A percentile compares a stretch with the other conserved stretches of the same genome.
These are phyloP conservation scores for Drosophila persimilis DNA, from an alignment of 1,140 invertebrate species.

Conservation along the genomic window DNA sequence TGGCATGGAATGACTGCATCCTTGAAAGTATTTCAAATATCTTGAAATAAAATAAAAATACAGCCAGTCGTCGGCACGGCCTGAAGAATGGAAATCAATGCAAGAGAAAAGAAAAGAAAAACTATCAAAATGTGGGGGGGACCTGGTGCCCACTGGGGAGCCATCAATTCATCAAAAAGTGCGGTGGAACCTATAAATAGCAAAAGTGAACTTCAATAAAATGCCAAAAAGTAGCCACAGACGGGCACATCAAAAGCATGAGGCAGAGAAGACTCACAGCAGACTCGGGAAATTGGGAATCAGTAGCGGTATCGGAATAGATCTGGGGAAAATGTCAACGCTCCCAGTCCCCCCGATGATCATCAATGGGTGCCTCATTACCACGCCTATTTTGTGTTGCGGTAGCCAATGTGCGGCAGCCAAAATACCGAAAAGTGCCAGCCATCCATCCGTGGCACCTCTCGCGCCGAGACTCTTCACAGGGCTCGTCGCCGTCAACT, in stretches of 20 bases:
- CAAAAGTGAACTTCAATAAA: conserved; percentile 72
- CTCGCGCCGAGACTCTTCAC: conserved; percentile 40
- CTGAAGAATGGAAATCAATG: conserved; percentile 61
- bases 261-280: conserved; percentile 38
- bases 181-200: conserved; percentile 60
- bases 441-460: conserved; percentile 54
- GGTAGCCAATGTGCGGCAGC: conserved; percentile 62
- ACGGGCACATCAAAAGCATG: conserved; percentile 59
- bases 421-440: conserved; percentile 43
- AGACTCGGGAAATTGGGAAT: conserved; percentile 12
- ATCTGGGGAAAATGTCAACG: conserved; percentile 59
- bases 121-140: conserved; percentile 69
- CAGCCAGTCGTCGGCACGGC: conserved; percentile 1
- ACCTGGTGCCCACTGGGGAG: conserved; percentile 61
- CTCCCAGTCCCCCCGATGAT: conserved; percentile 1
- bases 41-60: conserved; percentile 52
- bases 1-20: conserved; percentile 51
- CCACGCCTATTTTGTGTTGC: conserved; percentile 72
- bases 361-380: conserved; percentile 49
- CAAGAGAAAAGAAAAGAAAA: conserved; percentile 59
- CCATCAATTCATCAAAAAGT: conserved; percentile 78
- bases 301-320: not conserved
- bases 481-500: conserved; percentile 49
- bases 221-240: conserved; percentile 58
- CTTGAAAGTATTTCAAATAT: conserved; percentile 76